Evolutionary conservation across 2,888 invertebrate genomes (phyloP).

Genomic region (Carabus problematicus): DNA sequence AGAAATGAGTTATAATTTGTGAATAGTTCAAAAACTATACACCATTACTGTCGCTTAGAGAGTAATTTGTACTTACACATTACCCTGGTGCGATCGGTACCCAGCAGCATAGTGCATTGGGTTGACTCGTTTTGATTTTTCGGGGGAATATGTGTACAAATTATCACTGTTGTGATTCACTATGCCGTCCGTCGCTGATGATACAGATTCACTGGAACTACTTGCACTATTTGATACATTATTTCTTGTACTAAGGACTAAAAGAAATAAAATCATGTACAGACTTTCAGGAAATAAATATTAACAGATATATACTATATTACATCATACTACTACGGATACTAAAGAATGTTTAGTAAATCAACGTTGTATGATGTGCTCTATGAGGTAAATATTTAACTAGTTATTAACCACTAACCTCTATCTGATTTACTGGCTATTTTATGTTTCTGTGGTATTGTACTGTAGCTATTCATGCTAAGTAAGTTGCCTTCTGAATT

Average conservation of each 20-base stretch:
- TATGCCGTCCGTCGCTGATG: conserved; percentile 64
- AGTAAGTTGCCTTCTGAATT: conserved; percentile 60
- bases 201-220: conserved; percentile 87
- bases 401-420: conserved; percentile 22
- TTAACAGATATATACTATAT: background rate
- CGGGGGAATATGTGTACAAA: conserved; percentile 53
- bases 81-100: conserved; percentile 59
- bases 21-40: background rate
- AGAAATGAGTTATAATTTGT: background rate
- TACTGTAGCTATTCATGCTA: conserved; percentile 56
- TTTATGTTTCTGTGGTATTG: conserved; percentile 46
- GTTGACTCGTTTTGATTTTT: conserved; percentile 67
- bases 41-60: background rate
- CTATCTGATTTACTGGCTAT: conserved; percentile 28
- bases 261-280: background rate
- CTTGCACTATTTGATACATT: conserved; percentile 64
- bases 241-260: conserved; percentile 27
- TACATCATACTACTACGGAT: no score
- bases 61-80: conserved; percentile 58
- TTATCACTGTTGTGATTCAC: conserved; percentile 47
- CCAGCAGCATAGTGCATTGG: conserved; percentile 60
- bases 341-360: background rate
- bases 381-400: background rate
- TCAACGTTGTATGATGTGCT: background rate
- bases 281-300: background rate